These are phyloP conservation scores for Epinephelus malabaricus DNA, from an alignment of 2,797 vertebrate species.

Conservation along the genomic window DNA sequence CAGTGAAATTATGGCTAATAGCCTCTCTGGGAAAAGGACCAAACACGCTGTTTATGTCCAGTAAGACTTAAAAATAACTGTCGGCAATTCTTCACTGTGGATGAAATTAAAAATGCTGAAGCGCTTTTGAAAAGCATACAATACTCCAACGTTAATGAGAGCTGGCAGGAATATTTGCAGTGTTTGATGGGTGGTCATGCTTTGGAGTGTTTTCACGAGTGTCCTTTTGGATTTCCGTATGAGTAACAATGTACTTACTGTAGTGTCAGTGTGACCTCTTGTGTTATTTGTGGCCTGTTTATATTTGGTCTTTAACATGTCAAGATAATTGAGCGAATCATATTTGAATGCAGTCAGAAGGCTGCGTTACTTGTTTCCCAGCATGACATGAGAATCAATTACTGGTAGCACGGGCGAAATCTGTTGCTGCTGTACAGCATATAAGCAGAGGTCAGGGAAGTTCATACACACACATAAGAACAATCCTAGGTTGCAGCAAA, in stretches of 20 bases:
- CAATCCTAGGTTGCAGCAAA: conserved; percentile 9
- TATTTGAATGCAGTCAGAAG: conserved; percentile 68
- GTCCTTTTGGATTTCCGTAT: conserved; percentile 69
- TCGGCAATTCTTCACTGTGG: conserved; percentile 28
- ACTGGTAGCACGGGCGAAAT: conserved; percentile 46
- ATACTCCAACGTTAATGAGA: conserved; percentile 43
- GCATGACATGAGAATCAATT: conserved; percentile 68
- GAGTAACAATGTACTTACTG: conserved; percentile 69
- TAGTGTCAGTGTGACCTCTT: conserved; percentile 76
- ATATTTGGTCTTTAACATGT: conserved; percentile 78
- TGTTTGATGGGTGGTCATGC: conserved; percentile 53
- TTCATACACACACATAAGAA: conserved; percentile 14
- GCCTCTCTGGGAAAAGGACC: conserved; percentile 66
- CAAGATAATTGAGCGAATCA: conserved; percentile 78
- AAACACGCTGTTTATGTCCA: conserved; percentile 51
- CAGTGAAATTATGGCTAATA: conserved; percentile 69
- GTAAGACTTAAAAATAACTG: conserved; percentile 54
- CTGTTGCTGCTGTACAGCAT: conserved; percentile 42
- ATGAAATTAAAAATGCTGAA: conserved; percentile 47
- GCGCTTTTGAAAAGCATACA: conserved; percentile 39
- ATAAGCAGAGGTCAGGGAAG: conserved; percentile 52
- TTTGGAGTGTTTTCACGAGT: conserved; percentile 56
- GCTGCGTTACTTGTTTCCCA: conserved; percentile 62
- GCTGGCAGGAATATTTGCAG: conserved; percentile 30
- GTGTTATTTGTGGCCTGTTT: conserved; percentile 77